These are phyloP conservation scores for Sarcoramphus papa DNA, from an alignment of 2,797 vertebrate species.

Conservation along the genomic window DNA sequence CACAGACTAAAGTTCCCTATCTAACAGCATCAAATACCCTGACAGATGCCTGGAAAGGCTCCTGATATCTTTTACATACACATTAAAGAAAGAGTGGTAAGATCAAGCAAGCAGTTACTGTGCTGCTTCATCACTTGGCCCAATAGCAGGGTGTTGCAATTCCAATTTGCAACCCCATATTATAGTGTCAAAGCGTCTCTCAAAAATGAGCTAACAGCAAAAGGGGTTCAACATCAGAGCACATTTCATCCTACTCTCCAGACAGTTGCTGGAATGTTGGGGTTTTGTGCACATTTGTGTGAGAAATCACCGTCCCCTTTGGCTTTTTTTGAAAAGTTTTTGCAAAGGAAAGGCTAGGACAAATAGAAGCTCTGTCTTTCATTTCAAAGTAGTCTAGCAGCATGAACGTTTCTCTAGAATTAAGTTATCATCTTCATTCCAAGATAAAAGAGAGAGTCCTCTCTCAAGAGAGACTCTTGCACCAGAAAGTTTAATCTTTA, in stretches of 20 bases:
- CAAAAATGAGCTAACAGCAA: conserved; percentile 21
- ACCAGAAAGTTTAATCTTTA: neutral
- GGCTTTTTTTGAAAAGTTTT: neutral
- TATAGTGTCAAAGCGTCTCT: conserved; percentile 39
- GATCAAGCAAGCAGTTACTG: conserved; percentile 43
- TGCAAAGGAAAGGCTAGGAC: neutral
- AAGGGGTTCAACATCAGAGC: conserved; percentile 39
- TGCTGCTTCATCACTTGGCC: conserved; percentile 42
- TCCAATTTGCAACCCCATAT: conserved; percentile 58
- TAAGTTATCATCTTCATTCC: neutral
- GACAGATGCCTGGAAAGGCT: conserved; percentile 44
- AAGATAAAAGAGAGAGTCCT: neutral
- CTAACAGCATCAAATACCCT: conserved; percentile 12
- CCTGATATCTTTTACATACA: neutral
- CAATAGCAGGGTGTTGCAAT: conserved; percentile 48
- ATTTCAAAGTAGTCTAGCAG: neutral
- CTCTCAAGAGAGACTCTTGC: neutral
- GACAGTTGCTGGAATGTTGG: conserved; percentile 9
- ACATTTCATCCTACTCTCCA: conserved; percentile 32
- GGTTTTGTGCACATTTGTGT: neutral
- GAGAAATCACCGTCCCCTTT: neutral
- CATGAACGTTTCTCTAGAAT: neutral
- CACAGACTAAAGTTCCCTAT: neutral
- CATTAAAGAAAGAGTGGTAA: conserved; percentile 27
- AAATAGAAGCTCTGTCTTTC: neutral